A percentile compares a stretch with the other conserved stretches of the same genome.
These are phyloP conservation scores for Enteromius afrohamiltoni DNA, from an alignment of 2,797 vertebrate species.

Conservation along the genomic window DNA sequence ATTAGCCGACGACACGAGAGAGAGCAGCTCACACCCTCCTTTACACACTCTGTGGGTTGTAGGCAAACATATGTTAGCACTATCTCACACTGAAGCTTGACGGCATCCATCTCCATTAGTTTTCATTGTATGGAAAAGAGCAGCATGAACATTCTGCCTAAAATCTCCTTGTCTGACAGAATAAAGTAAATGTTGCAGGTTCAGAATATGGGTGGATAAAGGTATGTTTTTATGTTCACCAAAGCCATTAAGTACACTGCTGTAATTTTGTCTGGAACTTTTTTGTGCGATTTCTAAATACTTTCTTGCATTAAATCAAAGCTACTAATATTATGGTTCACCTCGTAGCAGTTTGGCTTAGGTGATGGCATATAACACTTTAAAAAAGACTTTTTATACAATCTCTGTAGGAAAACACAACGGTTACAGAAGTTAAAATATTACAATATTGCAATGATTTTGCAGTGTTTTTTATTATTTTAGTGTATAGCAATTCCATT, in stretches of 20 bases:
- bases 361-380: not conserved
- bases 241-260: not conserved
- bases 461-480: no score
- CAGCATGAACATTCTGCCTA: not conserved
- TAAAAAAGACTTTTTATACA: not conserved
- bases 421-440: no score
- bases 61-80: slow-evolving; percentile 9
- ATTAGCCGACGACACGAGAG: slow-evolving; percentile 41
- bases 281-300: not conserved
- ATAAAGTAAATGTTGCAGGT: not conserved
- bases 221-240: not conserved
- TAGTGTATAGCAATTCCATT: no score
- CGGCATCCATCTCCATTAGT: slow-evolving; percentile 22
- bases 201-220: not conserved
- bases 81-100: slow-evolving; percentile 32
- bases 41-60: slow-evolving; percentile 30
- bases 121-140: slow-evolving; percentile 2
- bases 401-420: not conserved
- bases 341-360: not conserved
- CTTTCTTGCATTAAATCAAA: not conserved
- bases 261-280: no score
- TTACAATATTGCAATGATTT: no score
- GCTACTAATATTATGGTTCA: not conserved
- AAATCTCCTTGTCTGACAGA: not conserved
- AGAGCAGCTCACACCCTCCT: slow-evolving; percentile 25